Percentiles rank a stretch among this genome's conserved stretches.
Evolutionary conservation across 92 coral and sea anemone species (phyloP).

Genomic region (Meandrina meandrites): DNA sequence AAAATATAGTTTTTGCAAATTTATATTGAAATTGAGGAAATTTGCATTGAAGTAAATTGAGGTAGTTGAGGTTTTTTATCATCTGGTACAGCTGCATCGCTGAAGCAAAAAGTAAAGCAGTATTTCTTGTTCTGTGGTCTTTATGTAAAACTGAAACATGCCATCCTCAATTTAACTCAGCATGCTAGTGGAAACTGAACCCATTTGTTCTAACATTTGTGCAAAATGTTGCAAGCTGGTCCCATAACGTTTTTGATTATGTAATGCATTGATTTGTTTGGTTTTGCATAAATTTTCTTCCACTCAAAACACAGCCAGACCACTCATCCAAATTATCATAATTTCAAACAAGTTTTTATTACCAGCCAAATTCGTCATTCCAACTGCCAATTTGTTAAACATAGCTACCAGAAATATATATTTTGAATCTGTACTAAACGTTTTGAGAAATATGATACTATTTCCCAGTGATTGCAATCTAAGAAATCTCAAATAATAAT

Average conservation of each 20-base stretch:
- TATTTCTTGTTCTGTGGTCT: not conserved
- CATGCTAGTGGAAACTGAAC: not conserved
- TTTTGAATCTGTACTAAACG: not conserved
- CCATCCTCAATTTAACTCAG: not conserved
- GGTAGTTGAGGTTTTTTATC: not conserved
- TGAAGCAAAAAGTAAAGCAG: not conserved
- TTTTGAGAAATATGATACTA: not conserved
- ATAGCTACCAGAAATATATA: not conserved
- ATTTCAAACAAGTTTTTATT: not conserved
- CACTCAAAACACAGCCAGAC: constrained; percentile 3
- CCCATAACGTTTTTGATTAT: not conserved
- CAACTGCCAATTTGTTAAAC: not conserved
- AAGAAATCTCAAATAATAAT: not conserved
- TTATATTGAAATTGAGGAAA: not conserved
- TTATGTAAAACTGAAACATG: not conserved
- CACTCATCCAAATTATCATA: not conserved
- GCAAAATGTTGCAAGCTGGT: not conserved
- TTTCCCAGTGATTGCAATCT: not conserved
- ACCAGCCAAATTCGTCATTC: not conserved
- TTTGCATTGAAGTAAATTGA: not conserved
- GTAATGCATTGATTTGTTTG: not conserved
- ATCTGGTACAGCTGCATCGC: constrained; percentile 5
- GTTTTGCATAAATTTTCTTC: not conserved
- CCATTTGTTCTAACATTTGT: not conserved
- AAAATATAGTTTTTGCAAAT: not conserved